Conservation (phyloP, 2,888 invertebrate species). For the Ochlodes sylvanus region DNA sequence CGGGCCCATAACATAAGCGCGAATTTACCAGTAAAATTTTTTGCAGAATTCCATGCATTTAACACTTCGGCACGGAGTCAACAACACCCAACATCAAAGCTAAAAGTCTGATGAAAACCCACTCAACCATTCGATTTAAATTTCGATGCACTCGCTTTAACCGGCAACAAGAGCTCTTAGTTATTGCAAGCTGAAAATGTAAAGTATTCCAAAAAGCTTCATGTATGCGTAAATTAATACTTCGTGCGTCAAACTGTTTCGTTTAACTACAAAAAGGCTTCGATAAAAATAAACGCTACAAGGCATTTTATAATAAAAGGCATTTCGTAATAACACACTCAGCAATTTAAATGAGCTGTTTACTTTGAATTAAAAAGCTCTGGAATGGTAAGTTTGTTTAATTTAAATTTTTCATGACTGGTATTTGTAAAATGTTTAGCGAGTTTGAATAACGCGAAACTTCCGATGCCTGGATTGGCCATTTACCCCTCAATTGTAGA, state of each 20-base stretch:
- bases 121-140: constrained; percentile 23
- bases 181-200: constrained; percentile 24
- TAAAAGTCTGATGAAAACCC: neutral
- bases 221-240: constrained; percentile 23
- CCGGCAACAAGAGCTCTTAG: constrained; percentile 21
- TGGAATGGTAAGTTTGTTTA: constrained; percentile 1
- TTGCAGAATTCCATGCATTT: no score
- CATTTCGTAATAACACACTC: constrained; percentile 12
- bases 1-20: no score
- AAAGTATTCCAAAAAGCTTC: constrained; percentile 15
- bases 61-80: no score
- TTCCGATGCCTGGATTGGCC: no score
- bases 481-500: no score
- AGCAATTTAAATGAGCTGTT: constrained; percentile 10
- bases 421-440: neutral
- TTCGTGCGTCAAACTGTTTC: constrained; percentile 7
- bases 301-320: constrained; percentile 9
- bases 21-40: no score
- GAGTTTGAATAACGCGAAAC: no score
- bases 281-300: constrained; percentile 14
- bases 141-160: constrained; percentile 20
- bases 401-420: neutral
- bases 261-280: constrained; percentile 15
- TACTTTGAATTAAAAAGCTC: neutral
- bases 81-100: no score